Evolutionary conservation across 2,888 invertebrate species (phyloP), one percentile per base, ranked within the genome.

Genomic region (Azorinus chamasolen): DNA sequence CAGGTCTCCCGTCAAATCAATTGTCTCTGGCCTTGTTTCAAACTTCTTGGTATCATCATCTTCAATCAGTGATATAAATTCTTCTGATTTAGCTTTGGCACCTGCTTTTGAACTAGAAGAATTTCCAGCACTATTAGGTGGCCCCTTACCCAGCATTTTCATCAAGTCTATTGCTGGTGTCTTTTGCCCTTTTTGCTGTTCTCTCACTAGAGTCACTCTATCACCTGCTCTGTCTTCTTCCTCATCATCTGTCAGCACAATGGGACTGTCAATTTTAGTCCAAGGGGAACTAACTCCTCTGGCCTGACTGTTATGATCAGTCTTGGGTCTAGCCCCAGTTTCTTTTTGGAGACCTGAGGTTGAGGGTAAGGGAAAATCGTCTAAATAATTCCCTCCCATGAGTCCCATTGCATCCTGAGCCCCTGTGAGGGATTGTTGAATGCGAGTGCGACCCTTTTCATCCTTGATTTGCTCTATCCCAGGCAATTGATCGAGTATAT

Each of bases 1-100:
- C 2, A 24, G n/a, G 45, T 18, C 74, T 10, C 32, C 66, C 14
- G 77, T 77, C 6, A 79, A 27, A 24, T 75, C 71, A 51, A 75
- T 68, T 25, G 63, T 46, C 4, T 68, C 61, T 18, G 18, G 27
- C 0, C 8, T 59, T 45, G 20, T 64, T 20, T 25, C 37, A 8
- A 14, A 43, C 2, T 54, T 32, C 14, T 62, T 32, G 18, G 50
- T 18, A 20, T 24, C 41, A 20, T 70, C 50, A 32, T 63, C 68
- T 18, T 63, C 59, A n/a, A n/a, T 20, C 3, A 54, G 25, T 24
- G 70, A 58, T 48, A 66, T 71, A 18, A 71, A 62, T n/a, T 64
- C 57, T 18, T 50, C 41, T 4, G 53, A 51, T 5, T 61, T 48
- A 16, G 25, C 16, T 16, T 5, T 45, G 20, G 46, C 1, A 25